Conservation (phyloP, 2,888 invertebrate genomes). For the Rhamphomyia laevipes region DNA sequence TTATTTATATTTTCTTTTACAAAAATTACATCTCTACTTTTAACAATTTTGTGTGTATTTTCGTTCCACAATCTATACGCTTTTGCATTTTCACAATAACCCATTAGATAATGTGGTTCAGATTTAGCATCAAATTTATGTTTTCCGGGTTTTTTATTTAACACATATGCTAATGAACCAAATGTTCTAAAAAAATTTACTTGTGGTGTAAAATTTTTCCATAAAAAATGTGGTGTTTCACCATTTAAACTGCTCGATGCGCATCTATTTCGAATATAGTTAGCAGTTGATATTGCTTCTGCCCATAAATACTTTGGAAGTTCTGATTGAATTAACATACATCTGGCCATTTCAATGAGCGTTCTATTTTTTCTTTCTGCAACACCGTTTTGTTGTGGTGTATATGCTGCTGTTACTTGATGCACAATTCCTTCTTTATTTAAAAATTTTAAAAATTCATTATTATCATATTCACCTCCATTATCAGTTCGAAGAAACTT, state of each 20-base stretch:
- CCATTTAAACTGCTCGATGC: neutral
- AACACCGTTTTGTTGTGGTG: conserved; percentile 1
- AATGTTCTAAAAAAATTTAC: neutral
- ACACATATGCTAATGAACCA: neutral
- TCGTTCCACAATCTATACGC: neutral
- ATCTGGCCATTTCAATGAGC: neutral
- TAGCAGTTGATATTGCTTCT: neutral
- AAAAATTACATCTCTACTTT: neutral
- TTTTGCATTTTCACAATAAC: conserved; percentile 1
- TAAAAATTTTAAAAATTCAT: neutral
- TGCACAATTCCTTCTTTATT: neutral
- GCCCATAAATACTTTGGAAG: neutral
- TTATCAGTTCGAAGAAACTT: neutral
- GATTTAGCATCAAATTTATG: conserved; percentile 13
- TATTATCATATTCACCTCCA: neutral
- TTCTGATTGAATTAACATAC: neutral
- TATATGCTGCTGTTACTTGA: conserved; percentile 1
- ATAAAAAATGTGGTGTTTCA: neutral
- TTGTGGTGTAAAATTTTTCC: neutral
- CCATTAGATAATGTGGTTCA: neutral
- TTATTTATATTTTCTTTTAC: neutral
- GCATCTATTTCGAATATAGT: neutral
- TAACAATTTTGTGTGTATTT: neutral
- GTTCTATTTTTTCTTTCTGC: neutral
- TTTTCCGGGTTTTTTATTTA: conserved; percentile 2